These are phyloP conservation scores for Drosophila pectinifera DNA, from an alignment of 1,140 invertebrate genomes.

Conservation along the genomic window DNA sequence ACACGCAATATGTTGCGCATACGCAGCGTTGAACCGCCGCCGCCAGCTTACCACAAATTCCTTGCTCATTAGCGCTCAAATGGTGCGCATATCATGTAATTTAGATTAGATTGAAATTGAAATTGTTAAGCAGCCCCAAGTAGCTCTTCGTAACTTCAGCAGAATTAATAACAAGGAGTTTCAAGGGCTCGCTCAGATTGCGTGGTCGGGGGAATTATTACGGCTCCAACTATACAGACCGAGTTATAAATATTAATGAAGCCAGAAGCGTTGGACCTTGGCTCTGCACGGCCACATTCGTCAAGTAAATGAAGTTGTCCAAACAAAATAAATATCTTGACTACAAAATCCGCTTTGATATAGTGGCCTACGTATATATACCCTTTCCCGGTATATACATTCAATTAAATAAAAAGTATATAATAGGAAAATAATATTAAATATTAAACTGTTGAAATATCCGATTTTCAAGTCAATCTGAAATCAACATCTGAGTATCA, in stretches of 20 bases:
- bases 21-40: conserved; percentile 51
- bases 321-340: conserved; percentile 25
- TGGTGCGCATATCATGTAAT: conserved; percentile 81
- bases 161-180: too few species aligned
- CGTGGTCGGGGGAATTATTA: conserved; percentile 35
- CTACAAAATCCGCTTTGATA: neutral
- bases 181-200: conserved; percentile 10
- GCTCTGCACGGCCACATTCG: conserved; percentile 51
- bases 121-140: conserved; percentile 64
- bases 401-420: too few species aligned
- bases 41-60: conserved; percentile 30
- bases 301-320: conserved; percentile 62
- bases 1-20: conserved; percentile 82
- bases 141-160: conserved; percentile 37
- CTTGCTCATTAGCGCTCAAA: conserved; percentile 78
- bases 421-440: too few species aligned
- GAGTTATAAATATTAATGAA: conserved; percentile 78
- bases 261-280: conserved; percentile 50
- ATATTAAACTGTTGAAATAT: neutral
- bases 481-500: too few species aligned
- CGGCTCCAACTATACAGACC: conserved; percentile 23
- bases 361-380: neutral
- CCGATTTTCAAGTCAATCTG: too few species aligned
- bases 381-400: neutral
- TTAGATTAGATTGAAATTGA: conserved; percentile 81